Evolutionary conservation across 37 sponge, comb jelly and placozoan species (phyloP).

Genomic region (Mnemiopsis leidyi): DNA sequence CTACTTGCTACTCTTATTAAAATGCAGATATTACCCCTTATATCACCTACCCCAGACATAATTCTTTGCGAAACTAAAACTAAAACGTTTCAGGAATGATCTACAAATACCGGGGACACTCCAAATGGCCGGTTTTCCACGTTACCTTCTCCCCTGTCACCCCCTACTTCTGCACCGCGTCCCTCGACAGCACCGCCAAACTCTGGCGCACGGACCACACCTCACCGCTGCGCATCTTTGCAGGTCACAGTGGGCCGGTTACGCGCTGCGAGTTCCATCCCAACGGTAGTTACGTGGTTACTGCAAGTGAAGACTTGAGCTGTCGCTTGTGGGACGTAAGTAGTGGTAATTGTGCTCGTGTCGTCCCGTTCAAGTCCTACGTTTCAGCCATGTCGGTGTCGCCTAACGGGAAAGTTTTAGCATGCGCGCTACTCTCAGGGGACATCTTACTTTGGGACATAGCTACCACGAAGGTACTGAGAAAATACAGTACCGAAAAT

Average conservation of each 20-base stretch:
- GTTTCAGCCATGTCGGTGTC: conserved; percentile 6
- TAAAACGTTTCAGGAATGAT: not conserved
- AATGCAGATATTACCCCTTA: too few species aligned
- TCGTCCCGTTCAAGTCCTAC: not conserved
- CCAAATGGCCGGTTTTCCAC: conserved; percentile 60
- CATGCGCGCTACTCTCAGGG: not conserved
- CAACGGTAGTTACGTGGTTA: conserved; percentile 47
- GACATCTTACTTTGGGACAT: conserved; percentile 26
- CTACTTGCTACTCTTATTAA: too few species aligned
- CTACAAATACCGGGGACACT: conserved; percentile 36
- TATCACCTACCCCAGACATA: not conserved
- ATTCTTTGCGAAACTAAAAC: not conserved
- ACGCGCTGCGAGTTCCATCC: conserved; percentile 46
- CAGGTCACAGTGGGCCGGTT: conserved; percentile 28
- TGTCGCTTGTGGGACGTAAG: conserved; percentile 58
- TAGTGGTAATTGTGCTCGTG: conserved; percentile 58
- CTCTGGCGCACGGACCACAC: conserved; percentile 42
- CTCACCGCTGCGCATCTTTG: conserved; percentile 14
- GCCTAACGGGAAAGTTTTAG: conserved; percentile 53
- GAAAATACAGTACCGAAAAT: not conserved
- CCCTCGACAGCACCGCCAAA: conserved; percentile 54
- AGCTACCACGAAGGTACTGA: not conserved
- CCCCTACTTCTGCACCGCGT: conserved; percentile 32
- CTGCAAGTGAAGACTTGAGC: conserved; percentile 33
- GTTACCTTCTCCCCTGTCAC: conserved; percentile 50